Base-by-base conservation (phyloP, 1,140 invertebrate genomes). In the Parasteatoda tepidariorum region DNA sequence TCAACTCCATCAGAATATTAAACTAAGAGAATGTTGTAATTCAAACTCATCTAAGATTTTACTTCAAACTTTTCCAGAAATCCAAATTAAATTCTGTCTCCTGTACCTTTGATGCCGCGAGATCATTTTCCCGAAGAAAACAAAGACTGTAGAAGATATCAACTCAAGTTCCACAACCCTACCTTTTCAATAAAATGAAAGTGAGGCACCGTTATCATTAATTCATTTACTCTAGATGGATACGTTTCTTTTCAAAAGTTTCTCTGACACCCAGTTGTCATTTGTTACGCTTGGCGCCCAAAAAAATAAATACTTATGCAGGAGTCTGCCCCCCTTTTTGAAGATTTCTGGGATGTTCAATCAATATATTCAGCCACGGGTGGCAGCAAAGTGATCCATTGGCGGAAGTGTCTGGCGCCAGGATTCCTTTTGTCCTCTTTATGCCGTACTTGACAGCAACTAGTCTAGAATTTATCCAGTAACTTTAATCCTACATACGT, bases 211-310 rank as follows among this genome's bases (percentile, higher is more conserved):
- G 7, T 48, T 57, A 59, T 74, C 71, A n/a, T 66, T 76, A 64
- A 76, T 76, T 62, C 38, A 76, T 76, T 76, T 33, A 22, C 59
- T n/a, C 26, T 48, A n/a, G 30, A 62, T 64, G 38, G 34, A 64
- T 64, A 48, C 6, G 34, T 22, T 48, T 48, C 61, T 48, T 30
- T 30, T 9, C 33, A 76, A 64, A 76, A 59, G 18, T 76, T 76
- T 59, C 30, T 76, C 64, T 66, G 74, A 76, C 74, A 76, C 59
- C 24, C 38, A 64, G 34, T n/a, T 76, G 74, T 64, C 74, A 76
- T 76, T 76, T 76, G 74, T 76, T 64, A 76, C 74, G 61, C 30
- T 64, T 76, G 74, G 74, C 74, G 74, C 74, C 74, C 74, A 76
- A 76, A 76, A n/a, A 76, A 64, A 76, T 76, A 76, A 76, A 76